Evolutionary conservation across 2,888 invertebrate species (phyloP).

Genomic region (Lagria hirta): DNA sequence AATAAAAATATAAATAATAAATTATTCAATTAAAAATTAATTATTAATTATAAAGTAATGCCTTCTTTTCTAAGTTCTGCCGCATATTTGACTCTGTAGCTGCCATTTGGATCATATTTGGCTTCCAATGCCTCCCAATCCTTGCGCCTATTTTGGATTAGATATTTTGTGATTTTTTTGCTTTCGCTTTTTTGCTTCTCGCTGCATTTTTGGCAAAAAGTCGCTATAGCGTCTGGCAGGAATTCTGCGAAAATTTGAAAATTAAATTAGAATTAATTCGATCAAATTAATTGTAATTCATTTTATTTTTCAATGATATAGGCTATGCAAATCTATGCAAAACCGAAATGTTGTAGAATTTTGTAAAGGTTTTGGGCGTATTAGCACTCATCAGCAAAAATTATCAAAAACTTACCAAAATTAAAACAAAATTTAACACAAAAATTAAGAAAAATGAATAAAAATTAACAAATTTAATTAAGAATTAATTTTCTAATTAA

Average conservation of each 20-base stretch:
- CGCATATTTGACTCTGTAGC: constrained; percentile 63
- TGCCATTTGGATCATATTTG: constrained; percentile 61
- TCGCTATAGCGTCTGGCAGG: constrained; percentile 71
- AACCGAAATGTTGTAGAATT: background rate
- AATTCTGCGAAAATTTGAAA: constrained; percentile 1
- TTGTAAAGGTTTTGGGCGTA: background rate
- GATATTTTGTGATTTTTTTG: constrained; percentile 63
- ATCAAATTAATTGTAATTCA: background rate
- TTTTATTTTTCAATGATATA: background rate
- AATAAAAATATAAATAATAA: no score
- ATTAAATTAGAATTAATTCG: constrained; percentile 15
- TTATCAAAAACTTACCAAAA: background rate
- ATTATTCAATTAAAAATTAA: no score
- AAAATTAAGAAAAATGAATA: background rate
- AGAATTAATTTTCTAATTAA: no score
- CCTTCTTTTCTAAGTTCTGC: no score
- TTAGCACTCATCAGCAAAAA: background rate
- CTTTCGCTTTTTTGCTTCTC: constrained; percentile 66
- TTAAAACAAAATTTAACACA: background rate
- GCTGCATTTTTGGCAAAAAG: constrained; percentile 69
- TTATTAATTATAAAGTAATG: no score
- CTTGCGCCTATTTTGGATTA: constrained; percentile 59
- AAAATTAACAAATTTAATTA: no score
- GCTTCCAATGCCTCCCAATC: constrained; percentile 49
- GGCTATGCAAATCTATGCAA: background rate